Evolutionary conservation across 2,888 invertebrate genomes (phyloP), one percentile per base, ranked within the genome.

Genomic region (Xestia c-nigrum): DNA sequence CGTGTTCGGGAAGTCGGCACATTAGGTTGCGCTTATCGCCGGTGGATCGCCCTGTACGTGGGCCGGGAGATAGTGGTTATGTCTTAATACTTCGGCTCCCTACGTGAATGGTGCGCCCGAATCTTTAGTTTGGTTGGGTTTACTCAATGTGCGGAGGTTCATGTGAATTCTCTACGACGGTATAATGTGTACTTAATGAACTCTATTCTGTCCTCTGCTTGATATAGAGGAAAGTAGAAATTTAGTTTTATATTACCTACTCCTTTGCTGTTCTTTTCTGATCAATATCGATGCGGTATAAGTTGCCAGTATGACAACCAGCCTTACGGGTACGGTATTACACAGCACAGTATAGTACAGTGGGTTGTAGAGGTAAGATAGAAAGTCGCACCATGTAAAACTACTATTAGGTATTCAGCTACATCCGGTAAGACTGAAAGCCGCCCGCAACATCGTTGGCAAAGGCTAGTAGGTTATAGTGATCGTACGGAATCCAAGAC

Each of bases 1-100:
- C 76, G 70, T 70, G 74, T 43, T 70, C 72, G 72, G 57, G 75
- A 73, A 69, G 80, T 78, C 76, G 61, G 76, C 71, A 81, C 81
- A 88, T 88, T 88, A 88, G 85, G 76, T 72, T 75, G 76, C 72
- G 76, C 83, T 87, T 87, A 88, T 88, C 88, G 76, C 74, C 43
- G 55, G 68, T 61, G 67, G 78, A 76, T 78, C 79, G 64, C 63
- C 63, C 46, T 52, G 61, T 40, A 46, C 63, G 80, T 59, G 77
- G 68, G 57, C 9, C 16, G 24, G 2, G 64, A 43, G 78, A 65
- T 70, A 71, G 74, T 21, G 74, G 84, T 74, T 66, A 77, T 78
- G 80, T 76, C 78, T 86, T 83, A 78, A 83, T 84, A 81, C 47
- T 63, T 76, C 16, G 68, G 43, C 43, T 40, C 16, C 24, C 31